Evolutionary conservation across 2,888 invertebrate species (phyloP).

Genomic region (Brachypalpus laphriformis): DNA sequence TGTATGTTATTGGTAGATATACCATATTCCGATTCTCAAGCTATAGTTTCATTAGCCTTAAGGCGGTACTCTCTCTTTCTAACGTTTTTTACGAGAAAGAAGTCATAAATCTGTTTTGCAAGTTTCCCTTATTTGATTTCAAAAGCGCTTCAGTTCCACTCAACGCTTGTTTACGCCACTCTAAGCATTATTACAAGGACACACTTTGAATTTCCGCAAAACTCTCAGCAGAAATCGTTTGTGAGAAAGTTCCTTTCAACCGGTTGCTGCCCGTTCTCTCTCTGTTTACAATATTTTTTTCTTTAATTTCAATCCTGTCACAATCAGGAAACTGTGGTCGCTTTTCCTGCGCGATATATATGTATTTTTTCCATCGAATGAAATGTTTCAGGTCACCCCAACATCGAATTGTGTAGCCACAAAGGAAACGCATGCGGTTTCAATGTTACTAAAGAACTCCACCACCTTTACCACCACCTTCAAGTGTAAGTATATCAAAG

Average conservation of each 20-base stretch:
- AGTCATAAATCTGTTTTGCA: neutral
- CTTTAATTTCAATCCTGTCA: slow-evolving; percentile 7
- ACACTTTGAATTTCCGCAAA: neutral
- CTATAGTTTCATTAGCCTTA: no score
- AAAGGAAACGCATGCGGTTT: neutral
- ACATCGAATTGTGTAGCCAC: neutral
- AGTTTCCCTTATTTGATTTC: neutral
- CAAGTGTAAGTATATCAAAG: neutral
- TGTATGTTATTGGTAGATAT: no score
- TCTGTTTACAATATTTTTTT: neutral
- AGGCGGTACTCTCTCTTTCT: no score
- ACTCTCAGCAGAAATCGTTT: neutral
- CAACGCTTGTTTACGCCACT: neutral
- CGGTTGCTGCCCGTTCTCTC: neutral
- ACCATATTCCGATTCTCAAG: no score
- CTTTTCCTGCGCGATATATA: no score
- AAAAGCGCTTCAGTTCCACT: neutral
- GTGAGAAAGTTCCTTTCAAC: neutral
- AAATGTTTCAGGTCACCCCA: neutral
- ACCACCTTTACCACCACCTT: no score
- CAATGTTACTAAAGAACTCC: neutral
- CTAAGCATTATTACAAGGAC: neutral
- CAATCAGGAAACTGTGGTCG: neutral
- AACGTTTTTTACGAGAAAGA: no score
- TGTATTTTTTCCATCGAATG: neutral